Evolutionary conservation across 1,140 invertebrate genomes (phyloP), one percentile per base, ranked within the genome.

Genomic region (Drosophila baimaii): DNA sequence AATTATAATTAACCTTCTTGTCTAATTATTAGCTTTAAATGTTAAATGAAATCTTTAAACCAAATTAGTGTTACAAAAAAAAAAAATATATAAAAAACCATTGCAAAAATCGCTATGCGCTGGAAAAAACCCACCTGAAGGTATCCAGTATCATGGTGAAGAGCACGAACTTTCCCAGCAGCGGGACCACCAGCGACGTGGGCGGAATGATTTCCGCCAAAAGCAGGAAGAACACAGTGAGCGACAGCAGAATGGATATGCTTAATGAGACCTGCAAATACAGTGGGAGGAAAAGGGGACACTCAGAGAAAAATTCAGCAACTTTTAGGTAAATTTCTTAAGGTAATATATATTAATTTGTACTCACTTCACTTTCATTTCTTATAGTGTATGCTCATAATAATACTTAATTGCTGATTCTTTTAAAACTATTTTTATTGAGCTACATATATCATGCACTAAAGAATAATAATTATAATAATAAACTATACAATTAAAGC

Each of bases 81-180:
- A n/a, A n/a, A n/a, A n/a, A n/a, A n/a, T n/a, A n/a, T n/a, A n/a
- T n/a, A n/a, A 23, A 27, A 56, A 17, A 69, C 9, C 56, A n/a
- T 3, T 29, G 19, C 49, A 12, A 13, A 44, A 27, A 49, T 29
- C 25, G 17, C 0, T 31, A 37, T 27, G n/a, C 13, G 56, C 9
- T 6, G 33, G 23, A 12, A 12, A 35, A 25, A 49, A 91, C 92
- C 93, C 93, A 97, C 95, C 98, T 99, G 93, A 98, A 96, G 44
- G 97, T 98, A 92, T 99, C 98, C 77, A 99, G 95, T 90, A 99
- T 99, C 98, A 99, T 99, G 52, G 99, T 99, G 94, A 99, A 99
- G 61, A 99, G 95, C 80, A 99, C 96, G 93, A 99, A 99, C 94
- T 99, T 99, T 78, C 99, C 98, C 69, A 99, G 95, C 72, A 99